A percentile compares a stretch with the other conserved stretches of the same genome.
Conservation (phyloP, 1,140 invertebrate genomes). For the Temnothorax longispinosus region DNA sequence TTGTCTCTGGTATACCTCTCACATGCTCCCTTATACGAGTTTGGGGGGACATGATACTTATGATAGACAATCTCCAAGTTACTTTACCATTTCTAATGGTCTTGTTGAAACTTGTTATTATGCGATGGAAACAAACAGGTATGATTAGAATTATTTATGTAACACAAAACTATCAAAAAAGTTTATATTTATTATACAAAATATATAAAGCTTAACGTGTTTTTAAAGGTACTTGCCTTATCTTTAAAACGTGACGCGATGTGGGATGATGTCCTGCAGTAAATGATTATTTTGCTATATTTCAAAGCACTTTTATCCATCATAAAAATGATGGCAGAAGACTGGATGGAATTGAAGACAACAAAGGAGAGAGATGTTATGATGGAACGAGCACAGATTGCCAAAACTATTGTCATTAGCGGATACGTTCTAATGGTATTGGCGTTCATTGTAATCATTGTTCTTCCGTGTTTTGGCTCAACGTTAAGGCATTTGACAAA, state of each 20-base stretch:
- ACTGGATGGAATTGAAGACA: slow-evolving; percentile 22
- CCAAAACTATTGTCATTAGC: slow-evolving; percentile 5
- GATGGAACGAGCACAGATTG: slow-evolving; percentile 5
- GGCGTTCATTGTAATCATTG: neutral
- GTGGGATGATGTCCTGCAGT: neutral
- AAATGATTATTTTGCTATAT: slow-evolving; percentile 28
- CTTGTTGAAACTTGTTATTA: slow-evolving; percentile 25
- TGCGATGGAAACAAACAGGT: slow-evolving; percentile 45
- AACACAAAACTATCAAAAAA: neutral
- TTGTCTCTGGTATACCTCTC: slow-evolving; percentile 15
- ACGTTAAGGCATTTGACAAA: slow-evolving; percentile 15
- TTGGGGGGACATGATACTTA: slow-evolving; percentile 32
- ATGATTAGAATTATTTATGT: neutral
- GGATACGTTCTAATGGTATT: slow-evolving; percentile 36
- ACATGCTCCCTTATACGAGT: neutral
- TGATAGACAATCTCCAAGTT: slow-evolving; percentile 39
- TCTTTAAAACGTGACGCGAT: neutral
- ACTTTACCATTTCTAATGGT: slow-evolving; percentile 20
- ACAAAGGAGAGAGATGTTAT: slow-evolving; percentile 17
- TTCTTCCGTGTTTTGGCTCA: slow-evolving; percentile 38
- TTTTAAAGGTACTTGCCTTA: neutral
- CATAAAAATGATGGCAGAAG: slow-evolving; percentile 31
- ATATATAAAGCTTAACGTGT: neutral
- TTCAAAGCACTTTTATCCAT: slow-evolving; percentile 22
- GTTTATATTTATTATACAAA: neutral